Conservation (phyloP, 2,797 vertebrate species). For the Rhadinocentrus ornatus region DNA sequence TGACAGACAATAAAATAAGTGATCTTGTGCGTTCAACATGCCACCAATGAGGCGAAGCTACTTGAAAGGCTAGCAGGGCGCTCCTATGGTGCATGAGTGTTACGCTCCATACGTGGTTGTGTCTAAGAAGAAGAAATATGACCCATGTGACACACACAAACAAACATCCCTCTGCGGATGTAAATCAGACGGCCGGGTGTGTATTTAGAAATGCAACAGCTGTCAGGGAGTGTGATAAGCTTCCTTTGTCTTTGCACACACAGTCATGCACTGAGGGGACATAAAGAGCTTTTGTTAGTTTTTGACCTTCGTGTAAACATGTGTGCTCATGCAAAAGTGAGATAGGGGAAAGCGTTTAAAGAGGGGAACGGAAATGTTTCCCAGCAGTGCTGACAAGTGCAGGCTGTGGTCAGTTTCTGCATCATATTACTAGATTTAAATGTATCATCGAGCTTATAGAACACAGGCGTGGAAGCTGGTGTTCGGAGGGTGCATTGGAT, state of each 20-base stretch:
- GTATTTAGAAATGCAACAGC: conserved; percentile 24
- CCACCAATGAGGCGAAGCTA: conserved; percentile 31
- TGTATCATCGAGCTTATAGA: conserved; percentile 5
- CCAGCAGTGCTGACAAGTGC: conserved; percentile 26
- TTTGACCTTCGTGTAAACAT: conserved; percentile 24
- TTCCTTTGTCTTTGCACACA: neutral
- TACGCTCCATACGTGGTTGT: neutral
- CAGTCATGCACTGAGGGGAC: neutral
- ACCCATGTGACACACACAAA: neutral
- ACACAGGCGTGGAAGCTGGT: too few species aligned
- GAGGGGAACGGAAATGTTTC: conserved; percentile 1
- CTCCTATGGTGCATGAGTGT: neutral
- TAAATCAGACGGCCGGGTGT: conserved; percentile 37
- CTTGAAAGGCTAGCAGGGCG: conserved; percentile 21
- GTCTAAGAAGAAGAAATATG: conserved; percentile 11
- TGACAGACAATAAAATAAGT: conserved; percentile 27
- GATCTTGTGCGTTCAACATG: conserved; percentile 35
- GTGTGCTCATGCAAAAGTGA: neutral
- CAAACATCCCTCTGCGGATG: conserved; percentile 23
- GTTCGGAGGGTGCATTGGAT: too few species aligned
- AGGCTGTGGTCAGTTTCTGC: conserved; percentile 26
- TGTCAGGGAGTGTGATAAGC: conserved; percentile 29
- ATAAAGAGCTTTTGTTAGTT: conserved; percentile 11
- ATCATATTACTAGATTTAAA: neutral
- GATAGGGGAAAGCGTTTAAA: neutral